phyloP scores from a whole-genome alignment of 2,113 vertebrate genomes.

The Etheostoma cragini region DNA sequence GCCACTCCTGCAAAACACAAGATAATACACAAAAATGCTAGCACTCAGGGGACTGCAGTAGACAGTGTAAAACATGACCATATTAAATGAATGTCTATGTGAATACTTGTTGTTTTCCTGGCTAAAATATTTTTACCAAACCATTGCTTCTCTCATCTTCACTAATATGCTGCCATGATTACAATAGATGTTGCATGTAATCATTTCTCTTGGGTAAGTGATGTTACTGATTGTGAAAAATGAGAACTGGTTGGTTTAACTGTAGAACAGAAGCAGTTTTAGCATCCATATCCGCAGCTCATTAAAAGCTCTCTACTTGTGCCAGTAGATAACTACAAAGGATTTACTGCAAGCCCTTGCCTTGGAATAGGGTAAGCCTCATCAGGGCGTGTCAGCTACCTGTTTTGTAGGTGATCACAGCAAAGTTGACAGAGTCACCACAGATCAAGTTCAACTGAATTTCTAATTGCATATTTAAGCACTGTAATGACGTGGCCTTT shows the following conservation, averaged over 20 bases:
- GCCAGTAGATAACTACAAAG: constrained; percentile 53
- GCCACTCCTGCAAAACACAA: not conserved
- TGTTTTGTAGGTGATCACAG: constrained; percentile 54
- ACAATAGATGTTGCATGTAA: constrained; percentile 68
- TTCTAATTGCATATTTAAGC: constrained; percentile 42
- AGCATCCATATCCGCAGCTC: constrained; percentile 43
- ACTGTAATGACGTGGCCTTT: constrained; percentile 18
- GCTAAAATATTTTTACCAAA: constrained; percentile 41
- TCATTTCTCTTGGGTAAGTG: constrained; percentile 69
- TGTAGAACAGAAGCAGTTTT: constrained; percentile 45
- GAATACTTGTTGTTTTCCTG: constrained; percentile 19
- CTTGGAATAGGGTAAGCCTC: constrained; percentile 40
- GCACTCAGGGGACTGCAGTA: not conserved
- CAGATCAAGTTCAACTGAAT: constrained; percentile 21
- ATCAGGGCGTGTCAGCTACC: constrained; percentile 35
- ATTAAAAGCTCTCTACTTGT: constrained; percentile 54
- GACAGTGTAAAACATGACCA: not conserved
- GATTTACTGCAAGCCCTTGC: constrained; percentile 42
- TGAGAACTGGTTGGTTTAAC: constrained; percentile 43
- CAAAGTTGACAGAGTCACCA: constrained; percentile 24
- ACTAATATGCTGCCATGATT: constrained; percentile 58
- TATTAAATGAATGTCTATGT: constrained; percentile 11
- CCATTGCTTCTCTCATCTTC: constrained; percentile 19
- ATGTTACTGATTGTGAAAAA: constrained; percentile 71
- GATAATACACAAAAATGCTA: not conserved